Base-by-base conservation (phyloP, 2,888 invertebrate species). In the Taphrorychus bicolor region DNA sequence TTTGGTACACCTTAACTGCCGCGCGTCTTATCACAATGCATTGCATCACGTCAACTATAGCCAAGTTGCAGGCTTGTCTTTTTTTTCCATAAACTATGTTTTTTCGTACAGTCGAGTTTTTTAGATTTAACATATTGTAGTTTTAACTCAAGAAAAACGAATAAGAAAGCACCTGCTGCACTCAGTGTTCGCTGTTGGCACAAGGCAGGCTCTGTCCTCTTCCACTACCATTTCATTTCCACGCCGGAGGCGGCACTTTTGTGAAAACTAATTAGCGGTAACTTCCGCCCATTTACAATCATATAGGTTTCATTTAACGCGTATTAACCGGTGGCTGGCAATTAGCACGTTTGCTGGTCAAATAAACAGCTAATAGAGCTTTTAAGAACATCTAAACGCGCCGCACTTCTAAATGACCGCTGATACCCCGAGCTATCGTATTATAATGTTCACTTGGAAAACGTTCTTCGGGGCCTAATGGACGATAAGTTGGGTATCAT, bases 401-500 rank as follows among this genome's bases (percentile, higher is more conserved):
- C 70, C 70, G 69, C 69, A 16, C 49, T 58, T 53, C 41, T 61
- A 61, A 57, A 42, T 54, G 22, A 53, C 72, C 73, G 76, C 74
- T 72, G 75, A 75, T 74, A 76, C 74, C 76, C 75, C 75, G 18
- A 51, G 76, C 72, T 70, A 65, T 59, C 74, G 58, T 75, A 75
- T 71, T 49, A 71, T 71, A 67, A 66, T 61, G 64, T 70, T 52
- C 58, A 57, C 59, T 45, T 59, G 62, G 60, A 67, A n/a, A 68
- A 49, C 56, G 59, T 53, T 56, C 59, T 59, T 22, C 73, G 79
- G 77, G 78, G 80, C 76, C 76, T 81, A 81, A 81, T 81, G 80
- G 79, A 77, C 74, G 80, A 81, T 80, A 80, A 81, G 79, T 74
- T 77, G 73, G 76, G 76, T 76, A 81, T 81, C 78, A 81, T 80